These are phyloP conservation scores for Prionace glauca DNA, from an alignment of 2,797 vertebrate genomes.

Conservation along the genomic window DNA sequence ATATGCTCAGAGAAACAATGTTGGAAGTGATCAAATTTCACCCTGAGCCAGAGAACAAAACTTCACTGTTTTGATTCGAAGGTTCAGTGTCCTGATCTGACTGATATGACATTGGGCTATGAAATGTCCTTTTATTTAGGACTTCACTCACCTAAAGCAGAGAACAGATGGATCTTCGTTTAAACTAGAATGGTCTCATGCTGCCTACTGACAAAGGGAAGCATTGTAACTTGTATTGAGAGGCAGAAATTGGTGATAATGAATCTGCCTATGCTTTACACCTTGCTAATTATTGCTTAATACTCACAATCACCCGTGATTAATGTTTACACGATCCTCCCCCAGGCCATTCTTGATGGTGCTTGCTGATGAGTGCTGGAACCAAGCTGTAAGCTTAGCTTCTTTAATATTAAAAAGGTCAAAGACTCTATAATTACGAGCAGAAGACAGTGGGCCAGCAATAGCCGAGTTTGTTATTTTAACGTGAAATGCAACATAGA, in stretches of 20 bases:
- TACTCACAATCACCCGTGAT: not conserved
- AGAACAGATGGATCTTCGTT: not conserved
- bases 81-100: not conserved
- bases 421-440: too few species aligned
- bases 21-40: not conserved
- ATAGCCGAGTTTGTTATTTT: too few species aligned
- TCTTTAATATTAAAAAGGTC: too few species aligned
- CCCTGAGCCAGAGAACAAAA: not conserved
- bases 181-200: not conserved
- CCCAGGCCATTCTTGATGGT: too few species aligned
- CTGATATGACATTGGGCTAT: not conserved
- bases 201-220: not conserved
- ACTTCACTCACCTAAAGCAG: not conserved
- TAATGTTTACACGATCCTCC: not conserved
- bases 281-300: not conserved
- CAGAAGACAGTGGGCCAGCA: too few species aligned
- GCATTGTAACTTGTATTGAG: not conserved
- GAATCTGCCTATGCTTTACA: not conserved
- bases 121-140: not conserved
- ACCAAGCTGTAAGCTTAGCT: too few species aligned
- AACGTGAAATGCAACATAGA: too few species aligned
- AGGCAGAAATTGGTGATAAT: not conserved
- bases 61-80: not conserved
- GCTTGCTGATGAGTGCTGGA: not conserved
- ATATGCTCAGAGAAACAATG: not conserved